Base-by-base conservation (phyloP, 2,797 vertebrate species). In the Takifugu rubripes region DNA sequence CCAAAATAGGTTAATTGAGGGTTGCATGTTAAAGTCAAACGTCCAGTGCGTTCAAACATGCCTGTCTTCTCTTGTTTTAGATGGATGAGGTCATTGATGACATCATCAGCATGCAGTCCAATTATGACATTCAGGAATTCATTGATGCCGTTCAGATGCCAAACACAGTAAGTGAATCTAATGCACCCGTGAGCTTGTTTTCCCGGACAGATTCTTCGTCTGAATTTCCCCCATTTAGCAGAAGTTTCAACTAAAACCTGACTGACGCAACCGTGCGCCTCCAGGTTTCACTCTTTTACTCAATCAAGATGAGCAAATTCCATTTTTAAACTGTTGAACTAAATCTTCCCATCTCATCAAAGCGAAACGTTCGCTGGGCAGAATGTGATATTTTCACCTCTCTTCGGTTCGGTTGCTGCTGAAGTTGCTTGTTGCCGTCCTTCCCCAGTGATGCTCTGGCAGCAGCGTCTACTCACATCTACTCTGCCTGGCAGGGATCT, bases 21-120 rank as follows among this genome's bases (percentile, higher is more conserved):
- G 16, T 10, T 27, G 42, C 49, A 14, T 57, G 7, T 59, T 15
- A 16, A 49, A 21, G 16, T 11, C 17, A 21, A 3, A 10, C 21
- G 2, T 48, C 16, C 21, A 12, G 36, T 45, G 17, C 49, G 12
- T 49, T 61, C 56, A n/a, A 52, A 25, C 14, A 54, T 53, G 6
- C 54, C n/a, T 44, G 26, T 51, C 7, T 43, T 52, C 24, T 51
- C 3, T 21, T 21, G 45, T 0, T n/a, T 6, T 85, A 99, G 97
- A 95, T 99, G 36, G 96, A 96, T 63, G 94, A 95, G 15, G 95
- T 99, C 64, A 95, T 98, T 4, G 97, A 99, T 88, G 92, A 97
- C 88, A 97, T 99, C 75, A 96, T 99, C 88, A 94, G 94, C 70
- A 88, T 98, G 91, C 89, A 92, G 84, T 92, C 92, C 60, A 93